These are phyloP conservation scores for Falco cherrug DNA, from an alignment of 2,797 vertebrate genomes.

Conservation along the genomic window DNA sequence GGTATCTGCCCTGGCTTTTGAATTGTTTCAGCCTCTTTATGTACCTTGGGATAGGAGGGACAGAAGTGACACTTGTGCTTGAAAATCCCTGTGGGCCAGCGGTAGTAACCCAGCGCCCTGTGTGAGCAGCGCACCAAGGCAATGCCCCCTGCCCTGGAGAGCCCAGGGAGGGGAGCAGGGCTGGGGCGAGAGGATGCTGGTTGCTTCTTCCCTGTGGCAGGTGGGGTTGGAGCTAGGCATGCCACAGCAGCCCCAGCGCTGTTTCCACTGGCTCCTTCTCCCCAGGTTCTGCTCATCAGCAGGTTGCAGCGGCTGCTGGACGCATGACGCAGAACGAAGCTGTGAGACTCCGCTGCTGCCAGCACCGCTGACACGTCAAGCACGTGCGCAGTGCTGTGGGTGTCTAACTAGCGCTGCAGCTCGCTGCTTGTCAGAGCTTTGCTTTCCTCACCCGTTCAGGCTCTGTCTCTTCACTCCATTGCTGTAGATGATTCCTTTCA, in stretches of 20 bases:
- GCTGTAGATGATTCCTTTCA: not conserved
- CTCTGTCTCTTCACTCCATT: not conserved
- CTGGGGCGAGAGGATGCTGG: not conserved
- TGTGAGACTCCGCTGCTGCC: fast-evolving
- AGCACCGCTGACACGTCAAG: fast-evolving
- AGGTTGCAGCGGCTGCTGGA: not conserved
- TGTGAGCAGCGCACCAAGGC: not conserved
- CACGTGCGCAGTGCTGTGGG: fast-evolving
- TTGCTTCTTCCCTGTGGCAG: not conserved
- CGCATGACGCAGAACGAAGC: not conserved
- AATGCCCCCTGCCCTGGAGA: not conserved
- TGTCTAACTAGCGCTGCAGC: fast-evolving
- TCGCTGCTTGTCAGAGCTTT: not conserved
- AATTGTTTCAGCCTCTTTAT: not conserved
- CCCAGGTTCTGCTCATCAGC: not conserved
- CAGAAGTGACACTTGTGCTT: not conserved
- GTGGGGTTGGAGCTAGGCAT: not conserved
- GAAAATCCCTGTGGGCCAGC: not conserved
- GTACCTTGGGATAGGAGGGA: not conserved
- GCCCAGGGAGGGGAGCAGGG: not conserved
- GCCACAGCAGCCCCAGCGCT: fast-evolving
- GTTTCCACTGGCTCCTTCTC: not conserved
- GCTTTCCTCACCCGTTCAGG: not conserved
- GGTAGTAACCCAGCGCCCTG: not conserved
- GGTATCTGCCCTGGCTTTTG: not conserved